Evolutionary conservation across 2,888 invertebrate genomes (phyloP), one percentile per base, ranked within the genome.

Genomic region (Hololepta plana): DNA sequence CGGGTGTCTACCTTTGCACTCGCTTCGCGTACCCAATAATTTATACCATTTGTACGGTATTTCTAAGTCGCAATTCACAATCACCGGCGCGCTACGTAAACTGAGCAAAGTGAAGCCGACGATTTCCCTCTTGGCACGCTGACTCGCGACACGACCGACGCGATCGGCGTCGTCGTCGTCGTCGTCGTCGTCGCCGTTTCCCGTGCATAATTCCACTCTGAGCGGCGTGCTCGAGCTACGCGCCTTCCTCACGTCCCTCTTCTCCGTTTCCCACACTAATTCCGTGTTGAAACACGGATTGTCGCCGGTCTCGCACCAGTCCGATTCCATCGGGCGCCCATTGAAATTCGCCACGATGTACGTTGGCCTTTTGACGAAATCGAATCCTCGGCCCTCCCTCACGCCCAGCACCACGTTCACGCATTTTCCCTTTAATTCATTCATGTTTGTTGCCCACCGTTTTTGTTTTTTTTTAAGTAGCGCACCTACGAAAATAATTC

Each of bases 241-340:
- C 39, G 80, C 64, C 48, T 75, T 77, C 40, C 77, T 62, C 36
- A 80, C 59, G 31, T 67, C 62, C 38, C 65, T 63, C 51, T 74
- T 73, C 38, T 75, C 73, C 3, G 73, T 70, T 49, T 80, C 77
- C 81, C 81, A 82, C 26, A 77, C 67, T 28, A 81, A 62, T 46
- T 79, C 75, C 12, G 72, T 73, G 34, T 71, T 69, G 45, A 79
- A 77, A 22, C 62, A 52, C 1, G 74, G 72, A 28, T 60, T 54
- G 23, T 64, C 60, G 15, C 59, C 56, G 0, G 71, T 59, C 2
- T 64, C 57, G 5, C 63, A 60, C 8, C 65, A 59, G 42, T 76
- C 74, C 0, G 79, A 71, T 49, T 80, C 74, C 32, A 54, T 37
- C 10, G 46, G 37, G 29, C 52, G 37, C 17, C 45, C 48, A 23